phyloP scores from a whole-genome alignment of 1,140 invertebrate genomes.

The Cherax destructor region DNA sequence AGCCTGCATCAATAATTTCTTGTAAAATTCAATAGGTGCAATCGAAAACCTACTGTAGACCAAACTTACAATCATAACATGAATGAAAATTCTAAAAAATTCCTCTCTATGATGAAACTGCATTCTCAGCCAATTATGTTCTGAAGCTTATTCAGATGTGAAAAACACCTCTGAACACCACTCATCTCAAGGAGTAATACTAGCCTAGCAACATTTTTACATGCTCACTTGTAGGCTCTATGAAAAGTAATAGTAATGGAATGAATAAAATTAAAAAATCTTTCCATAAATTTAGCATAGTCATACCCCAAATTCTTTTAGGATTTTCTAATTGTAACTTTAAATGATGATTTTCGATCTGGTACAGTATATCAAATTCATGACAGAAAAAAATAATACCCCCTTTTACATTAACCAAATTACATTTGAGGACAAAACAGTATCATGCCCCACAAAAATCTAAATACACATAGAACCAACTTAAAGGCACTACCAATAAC shows the following conservation, averaged over 20 bases:
- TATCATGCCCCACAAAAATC: neutral
- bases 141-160: neutral
- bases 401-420: neutral
- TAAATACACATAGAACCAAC: constrained; percentile 3
- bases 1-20: no score
- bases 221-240: neutral
- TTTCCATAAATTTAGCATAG: no score
- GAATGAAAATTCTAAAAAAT: no score
- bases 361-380: neutral
- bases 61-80: no score
- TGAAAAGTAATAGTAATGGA: no score
- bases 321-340: neutral
- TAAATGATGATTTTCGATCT: neutral
- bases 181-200: neutral
- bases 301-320: no score
- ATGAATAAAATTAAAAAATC: no score
- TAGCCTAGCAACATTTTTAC: neutral
- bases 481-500: constrained; percentile 5
- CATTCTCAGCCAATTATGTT: no score
- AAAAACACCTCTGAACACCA: neutral
- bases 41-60: no score
- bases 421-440: neutral
- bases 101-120: no score
- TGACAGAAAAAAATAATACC: neutral
- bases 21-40: no score